Base-by-base conservation (phyloP, 1,140 invertebrate species). In the Drosophila pseudoananassae region DNA sequence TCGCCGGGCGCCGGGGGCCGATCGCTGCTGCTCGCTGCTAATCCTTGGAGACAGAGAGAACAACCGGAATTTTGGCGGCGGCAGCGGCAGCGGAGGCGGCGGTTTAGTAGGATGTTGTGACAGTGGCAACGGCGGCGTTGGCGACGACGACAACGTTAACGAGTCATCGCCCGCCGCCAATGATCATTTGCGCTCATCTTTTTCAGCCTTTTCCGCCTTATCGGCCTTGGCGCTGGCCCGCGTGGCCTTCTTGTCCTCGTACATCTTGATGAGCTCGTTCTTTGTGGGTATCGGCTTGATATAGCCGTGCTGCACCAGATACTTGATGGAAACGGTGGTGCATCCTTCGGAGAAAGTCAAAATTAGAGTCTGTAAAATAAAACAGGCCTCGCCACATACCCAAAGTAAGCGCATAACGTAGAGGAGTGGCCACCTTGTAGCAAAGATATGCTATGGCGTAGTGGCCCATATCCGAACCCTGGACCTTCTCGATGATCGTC, bases 341-440 rank as follows among this genome's bases (percentile, higher is more conserved):
- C 95, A 95, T 33, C 94, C 94, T 92, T 58, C 0, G 17, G 33
- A 17, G 4, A 45, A 56, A 25, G 27, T 23, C 23, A 4, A 17
- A 46, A 1, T 43, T 12, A 71, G 20, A 8, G 6, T 45, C 38
- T 45, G 4, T 3, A 0, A 10, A 15, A 6, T 8, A 15, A 7
- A 15, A 9, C 2, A 45, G 2, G 4, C 6, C 14, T 14, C 72
- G n/a, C 93, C 93, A 36, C 33, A 12, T 36, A 96, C 95, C 96
- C 77, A 99, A 80, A 25, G 98, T 99, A 1, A 98, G 95, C 2
- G 97, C 96, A 92, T 99, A 99, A 77, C 98, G 93, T 12, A 97
- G 83, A 1, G 98, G 98, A 17, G 98, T 98, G 12, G 95, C 95
- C 71, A 99, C 93, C 94, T 99, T 99, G 91, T 98, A 99, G 78